Base-by-base conservation (phyloP, 2,888 invertebrate species). In the Cotesia congregata region DNA sequence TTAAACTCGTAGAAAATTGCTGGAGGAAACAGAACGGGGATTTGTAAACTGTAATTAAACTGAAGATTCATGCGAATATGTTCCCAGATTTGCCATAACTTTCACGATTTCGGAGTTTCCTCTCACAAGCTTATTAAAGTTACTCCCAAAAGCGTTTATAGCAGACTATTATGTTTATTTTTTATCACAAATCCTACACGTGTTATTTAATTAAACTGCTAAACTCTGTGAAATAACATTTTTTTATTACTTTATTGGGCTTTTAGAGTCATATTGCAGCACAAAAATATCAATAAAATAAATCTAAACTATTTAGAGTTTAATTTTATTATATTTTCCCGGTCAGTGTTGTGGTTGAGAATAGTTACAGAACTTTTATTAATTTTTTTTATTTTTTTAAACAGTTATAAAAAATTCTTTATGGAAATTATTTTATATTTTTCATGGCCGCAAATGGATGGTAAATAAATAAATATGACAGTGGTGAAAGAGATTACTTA, bases 101-200 rank as follows among this genome's bases (percentile, higher is more conserved):
- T 72, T 40, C 12, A 64, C 62, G 41, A 62, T 40, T 20, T 41
- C 20, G 62, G 64, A 72, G 41, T 72, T 64, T 72, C 64, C 50
- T 1, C 50, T 50, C 50, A 9, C 6, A 12, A 12, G 12, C 3
- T 12, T 50, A 50, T 50, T 50, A 50, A 50, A 50, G 12, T 50
- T 12, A 12, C 50, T 7, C 12, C 9, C 9, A 12, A 50, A 4
- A 4, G 50, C 50, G 50, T 12, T 50, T 50, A 50, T 50, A 12
- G 12, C 4, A 50, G 2, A 7, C 50, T 50, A 50, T 50, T 50
- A 50, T 50, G 4, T 50, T 50, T 50, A 50, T 50, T 50, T 50
- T 30, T 50, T 12, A 9, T 6, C 50, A 50, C 12, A 12, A 50
- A 12, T 50, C 9, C 50, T 12, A 12, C 50, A 50, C 50, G 50